Conservation (phyloP, 2,888 invertebrate species). For the Epinotia bilunana region DNA sequence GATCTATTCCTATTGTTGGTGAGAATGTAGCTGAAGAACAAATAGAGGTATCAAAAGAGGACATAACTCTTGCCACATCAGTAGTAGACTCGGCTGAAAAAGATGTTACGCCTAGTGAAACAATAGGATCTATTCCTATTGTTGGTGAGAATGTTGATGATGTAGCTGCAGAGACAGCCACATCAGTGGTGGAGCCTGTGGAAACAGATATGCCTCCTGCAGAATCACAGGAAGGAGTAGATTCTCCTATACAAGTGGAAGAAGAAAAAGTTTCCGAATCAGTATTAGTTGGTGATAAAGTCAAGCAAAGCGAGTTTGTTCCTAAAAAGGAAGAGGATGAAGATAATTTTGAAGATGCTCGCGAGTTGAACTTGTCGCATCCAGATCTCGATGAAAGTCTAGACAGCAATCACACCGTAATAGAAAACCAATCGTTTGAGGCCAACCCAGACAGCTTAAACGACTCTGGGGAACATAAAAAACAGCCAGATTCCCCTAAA, state of each 20-base stretch:
- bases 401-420: slow-evolving; percentile 72
- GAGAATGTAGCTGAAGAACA: not conserved
- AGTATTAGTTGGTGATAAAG: slow-evolving; percentile 44
- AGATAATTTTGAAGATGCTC: slow-evolving; percentile 45
- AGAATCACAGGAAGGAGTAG: slow-evolving; percentile 28
- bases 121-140: not conserved
- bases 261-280: slow-evolving; percentile 33
- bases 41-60: not conserved
- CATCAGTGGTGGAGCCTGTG: not conserved
- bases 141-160: not conserved
- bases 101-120: not conserved
- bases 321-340: slow-evolving; percentile 33
- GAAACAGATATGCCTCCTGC: not conserved
- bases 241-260: slow-evolving; percentile 31
- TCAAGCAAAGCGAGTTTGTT: slow-evolving; percentile 46
- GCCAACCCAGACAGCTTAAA: slow-evolving; percentile 53
- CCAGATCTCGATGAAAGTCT: slow-evolving; percentile 72
- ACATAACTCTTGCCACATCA: not conserved
- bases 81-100: not conserved
- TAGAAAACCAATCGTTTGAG: slow-evolving; percentile 71
- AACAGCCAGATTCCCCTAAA: slow-evolving; percentile 51
- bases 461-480: slow-evolving; percentile 50
- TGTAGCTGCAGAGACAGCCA: not conserved
- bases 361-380: slow-evolving; percentile 59
- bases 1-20: not conserved